phyloP scores from a whole-genome alignment of 1,140 invertebrate species.

The Meloidogyne chitwoodi region DNA sequence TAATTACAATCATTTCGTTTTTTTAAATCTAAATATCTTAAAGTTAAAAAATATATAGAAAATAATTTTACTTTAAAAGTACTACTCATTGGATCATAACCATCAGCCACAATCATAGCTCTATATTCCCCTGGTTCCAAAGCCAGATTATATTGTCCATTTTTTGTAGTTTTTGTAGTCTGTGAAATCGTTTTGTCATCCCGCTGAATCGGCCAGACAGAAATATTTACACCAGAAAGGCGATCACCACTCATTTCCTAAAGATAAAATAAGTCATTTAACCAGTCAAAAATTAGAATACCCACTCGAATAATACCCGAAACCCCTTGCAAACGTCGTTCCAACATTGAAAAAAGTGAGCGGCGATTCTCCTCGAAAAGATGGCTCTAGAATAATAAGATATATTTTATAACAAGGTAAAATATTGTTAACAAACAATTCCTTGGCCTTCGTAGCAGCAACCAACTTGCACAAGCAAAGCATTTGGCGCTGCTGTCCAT shows the following conservation, averaged over 20 bases:
- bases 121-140: conserved; percentile 39
- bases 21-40: neutral
- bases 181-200: conserved; percentile 12
- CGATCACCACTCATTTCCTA: conserved; percentile 26
- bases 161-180: conserved; percentile 5
- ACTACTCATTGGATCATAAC: conserved; percentile 22
- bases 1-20: neutral
- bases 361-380: conserved; percentile 52
- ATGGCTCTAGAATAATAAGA: conserved; percentile 28
- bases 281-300: neutral
- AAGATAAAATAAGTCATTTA: neutral
- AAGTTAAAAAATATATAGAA: neutral
- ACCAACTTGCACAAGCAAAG: conserved; percentile 48
- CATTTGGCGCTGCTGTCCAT: conserved; percentile 35
- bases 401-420: neutral
- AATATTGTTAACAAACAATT: neutral
- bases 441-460: conserved; percentile 55
- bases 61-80: conserved; percentile 13
- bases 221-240: conserved; percentile 25
- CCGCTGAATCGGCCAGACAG: conserved; percentile 10
- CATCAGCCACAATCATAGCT: conserved; percentile 20
- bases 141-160: conserved; percentile 41
- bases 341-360: conserved; percentile 42
- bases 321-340: conserved; percentile 50
- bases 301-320: conserved; percentile 31